phyloP scores from a whole-genome alignment of 2,113 vertebrate genomes.

The Malurus alboscapulatus region DNA sequence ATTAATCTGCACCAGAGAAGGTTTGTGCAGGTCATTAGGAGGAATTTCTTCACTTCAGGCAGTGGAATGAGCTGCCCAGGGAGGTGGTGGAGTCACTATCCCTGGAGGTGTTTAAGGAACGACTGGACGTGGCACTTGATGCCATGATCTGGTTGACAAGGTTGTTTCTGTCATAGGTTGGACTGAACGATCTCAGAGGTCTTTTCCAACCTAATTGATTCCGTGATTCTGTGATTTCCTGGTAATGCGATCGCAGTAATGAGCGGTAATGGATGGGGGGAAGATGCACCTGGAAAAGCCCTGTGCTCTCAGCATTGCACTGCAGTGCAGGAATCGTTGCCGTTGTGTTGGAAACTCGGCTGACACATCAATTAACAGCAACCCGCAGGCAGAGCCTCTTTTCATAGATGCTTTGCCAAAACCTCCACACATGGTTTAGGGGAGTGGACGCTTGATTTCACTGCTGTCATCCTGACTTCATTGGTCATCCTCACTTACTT shows the following conservation, averaged over 20 bases:
- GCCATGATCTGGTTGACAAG: background rate
- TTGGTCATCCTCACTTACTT: background rate
- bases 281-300: background rate
- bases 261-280: background rate
- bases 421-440: background rate
- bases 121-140: background rate
- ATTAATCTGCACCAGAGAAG: background rate
- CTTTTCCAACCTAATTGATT: background rate
- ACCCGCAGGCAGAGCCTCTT: background rate
- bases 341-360: background rate
- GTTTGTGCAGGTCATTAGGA: background rate
- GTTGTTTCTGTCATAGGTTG: background rate
- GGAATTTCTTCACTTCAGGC: background rate
- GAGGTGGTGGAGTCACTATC: background rate
- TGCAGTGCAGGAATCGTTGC: background rate
- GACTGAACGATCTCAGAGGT: background rate
- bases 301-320: rapidly evolving
- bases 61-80: background rate
- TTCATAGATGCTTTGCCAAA: background rate
- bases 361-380: background rate
- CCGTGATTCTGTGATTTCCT: background rate
- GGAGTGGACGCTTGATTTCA: background rate
- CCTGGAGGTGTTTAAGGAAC: background rate
- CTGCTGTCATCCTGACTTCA: background rate
- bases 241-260: background rate